Evolutionary conservation across 2,113 vertebrate species (phyloP).

Genomic region (Laticauda colubrina): DNA sequence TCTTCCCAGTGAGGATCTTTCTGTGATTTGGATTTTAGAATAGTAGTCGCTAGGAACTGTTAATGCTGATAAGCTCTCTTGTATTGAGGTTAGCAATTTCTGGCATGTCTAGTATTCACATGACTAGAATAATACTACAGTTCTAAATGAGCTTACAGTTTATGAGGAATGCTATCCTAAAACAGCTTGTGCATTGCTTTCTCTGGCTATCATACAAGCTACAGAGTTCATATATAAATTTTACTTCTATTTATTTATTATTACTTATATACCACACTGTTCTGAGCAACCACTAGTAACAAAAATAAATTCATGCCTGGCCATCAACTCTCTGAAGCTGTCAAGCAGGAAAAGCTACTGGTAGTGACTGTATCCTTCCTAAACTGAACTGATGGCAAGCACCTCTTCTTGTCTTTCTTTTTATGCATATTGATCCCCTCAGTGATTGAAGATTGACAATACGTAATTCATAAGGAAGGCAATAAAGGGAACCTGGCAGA

Average conservation of each 20-base stretch:
- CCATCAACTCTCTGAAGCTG: background rate
- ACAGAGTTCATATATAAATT: background rate
- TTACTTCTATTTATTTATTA: background rate
- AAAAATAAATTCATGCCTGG: background rate
- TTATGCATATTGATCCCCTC: background rate
- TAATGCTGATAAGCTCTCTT: slow-evolving; percentile 36
- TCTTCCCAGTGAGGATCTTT: slow-evolving; percentile 8
- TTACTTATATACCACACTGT: too few relatives aligned
- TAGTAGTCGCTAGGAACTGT: slow-evolving; percentile 30
- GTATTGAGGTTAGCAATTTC: slow-evolving; percentile 27
- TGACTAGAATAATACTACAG: background rate
- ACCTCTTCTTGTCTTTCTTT: background rate
- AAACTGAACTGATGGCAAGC: background rate
- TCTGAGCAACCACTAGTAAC: background rate
- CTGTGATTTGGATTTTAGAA: background rate
- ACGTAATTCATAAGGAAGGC: background rate
- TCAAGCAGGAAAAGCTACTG: background rate
- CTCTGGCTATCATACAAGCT: background rate
- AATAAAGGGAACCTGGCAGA: background rate
- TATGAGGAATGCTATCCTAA: background rate
- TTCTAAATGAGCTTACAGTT: slow-evolving; percentile 10
- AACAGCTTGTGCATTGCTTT: slow-evolving; percentile 6
- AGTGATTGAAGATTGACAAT: background rate
- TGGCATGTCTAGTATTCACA: slow-evolving; percentile 28
- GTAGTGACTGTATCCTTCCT: background rate